phyloP scores from a whole-genome alignment of 2,888 invertebrate species.

The Heliconius aoede region DNA sequence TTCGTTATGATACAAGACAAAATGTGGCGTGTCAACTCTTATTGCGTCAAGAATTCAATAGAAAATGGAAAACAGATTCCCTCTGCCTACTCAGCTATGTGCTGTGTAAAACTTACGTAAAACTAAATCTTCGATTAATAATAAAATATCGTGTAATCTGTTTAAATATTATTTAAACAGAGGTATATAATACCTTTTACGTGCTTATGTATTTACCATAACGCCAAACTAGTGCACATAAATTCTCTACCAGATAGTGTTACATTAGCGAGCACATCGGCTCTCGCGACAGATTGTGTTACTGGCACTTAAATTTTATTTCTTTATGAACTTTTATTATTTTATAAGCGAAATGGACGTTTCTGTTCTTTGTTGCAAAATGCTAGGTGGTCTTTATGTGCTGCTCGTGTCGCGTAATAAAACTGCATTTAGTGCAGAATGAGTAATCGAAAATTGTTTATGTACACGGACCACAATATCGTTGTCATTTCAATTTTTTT shows the following conservation, averaged over 20 bases:
- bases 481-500: slow-evolving; percentile 60
- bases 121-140: too few species aligned
- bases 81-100: too few species aligned
- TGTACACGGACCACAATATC: slow-evolving; percentile 57
- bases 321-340: slow-evolving; percentile 70
- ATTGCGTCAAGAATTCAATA: too few species aligned
- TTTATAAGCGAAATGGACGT: slow-evolving; percentile 58
- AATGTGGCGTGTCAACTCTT: too few species aligned
- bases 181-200: not conserved
- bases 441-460: slow-evolving; percentile 73
- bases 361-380: slow-evolving; percentile 63
- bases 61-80: too few species aligned
- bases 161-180: too few species aligned
- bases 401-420: slow-evolving; percentile 56
- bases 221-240: slow-evolving; percentile 52
- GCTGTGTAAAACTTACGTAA: too few species aligned
- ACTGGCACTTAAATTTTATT: slow-evolving; percentile 72
- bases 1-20: too few species aligned
- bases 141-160: too few species aligned
- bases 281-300: slow-evolving; percentile 61
- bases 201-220: slow-evolving; percentile 19
- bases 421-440: slow-evolving; percentile 66
- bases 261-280: slow-evolving; percentile 52
- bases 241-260: slow-evolving; percentile 52
- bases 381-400: slow-evolving; percentile 56